phyloP scores from a whole-genome alignment of 1,140 invertebrate species.

The Lysiphlebus fabarum region DNA sequence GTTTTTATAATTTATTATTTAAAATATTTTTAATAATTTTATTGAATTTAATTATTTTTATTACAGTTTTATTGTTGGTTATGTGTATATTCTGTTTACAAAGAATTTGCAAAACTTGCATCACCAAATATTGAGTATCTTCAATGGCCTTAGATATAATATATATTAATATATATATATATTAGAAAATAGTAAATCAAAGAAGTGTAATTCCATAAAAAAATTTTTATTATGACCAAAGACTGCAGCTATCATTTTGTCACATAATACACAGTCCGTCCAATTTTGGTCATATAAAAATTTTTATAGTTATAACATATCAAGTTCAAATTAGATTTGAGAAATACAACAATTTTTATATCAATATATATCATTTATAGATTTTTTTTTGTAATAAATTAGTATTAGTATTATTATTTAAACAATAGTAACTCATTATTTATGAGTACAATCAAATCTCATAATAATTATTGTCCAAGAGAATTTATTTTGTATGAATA shows the following conservation, averaged over 20 bases:
- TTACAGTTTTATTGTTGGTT: slow-evolving; percentile 83
- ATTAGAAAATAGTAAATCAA: no score
- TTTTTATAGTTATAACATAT: no score
- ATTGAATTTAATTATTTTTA: slow-evolving; percentile 24
- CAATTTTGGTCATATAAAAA: slow-evolving; percentile 32
- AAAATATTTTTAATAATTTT: neutral
- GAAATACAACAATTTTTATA: no score
- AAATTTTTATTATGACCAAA: slow-evolving; percentile 29
- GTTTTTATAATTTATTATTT: slow-evolving; percentile 39
- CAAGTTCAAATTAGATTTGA: no score
- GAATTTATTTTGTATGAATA: no score
- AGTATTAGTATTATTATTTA: no score
- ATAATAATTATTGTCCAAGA: no score
- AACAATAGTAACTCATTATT: no score
- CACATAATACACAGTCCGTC: slow-evolving; percentile 35
- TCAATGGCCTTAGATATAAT: slow-evolving; percentile 60
- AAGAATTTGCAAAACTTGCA: slow-evolving; percentile 73
- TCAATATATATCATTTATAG: no score
- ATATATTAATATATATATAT: no score
- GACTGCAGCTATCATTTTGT: slow-evolving; percentile 41
- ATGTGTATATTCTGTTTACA: slow-evolving; percentile 79
- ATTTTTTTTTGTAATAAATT: no score
- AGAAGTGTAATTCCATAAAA: slow-evolving; percentile 14
- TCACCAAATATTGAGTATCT: slow-evolving; percentile 80
- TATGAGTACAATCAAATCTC: no score